These are phyloP conservation scores for Ferrisia virgata DNA, from an alignment of 2,888 invertebrate genomes.

Conservation along the genomic window DNA sequence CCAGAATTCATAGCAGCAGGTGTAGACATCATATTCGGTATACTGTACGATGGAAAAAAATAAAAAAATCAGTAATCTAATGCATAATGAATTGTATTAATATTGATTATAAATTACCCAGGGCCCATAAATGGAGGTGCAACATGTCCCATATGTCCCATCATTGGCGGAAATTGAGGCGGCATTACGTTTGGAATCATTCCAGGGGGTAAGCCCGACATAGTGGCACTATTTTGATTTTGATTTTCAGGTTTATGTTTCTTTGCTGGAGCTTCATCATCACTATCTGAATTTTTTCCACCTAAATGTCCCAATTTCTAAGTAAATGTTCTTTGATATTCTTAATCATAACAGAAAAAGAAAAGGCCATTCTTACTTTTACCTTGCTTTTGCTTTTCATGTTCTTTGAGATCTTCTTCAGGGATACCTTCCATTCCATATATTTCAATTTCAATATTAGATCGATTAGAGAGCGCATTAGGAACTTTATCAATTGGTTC, in stretches of 20 bases:
- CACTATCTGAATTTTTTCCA: constrained; percentile 65
- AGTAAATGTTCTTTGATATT: neutral
- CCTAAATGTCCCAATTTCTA: constrained; percentile 1
- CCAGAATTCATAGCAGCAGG: constrained; percentile 43
- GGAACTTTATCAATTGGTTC: constrained; percentile 99
- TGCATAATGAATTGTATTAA: neutral
- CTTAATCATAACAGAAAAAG: neutral
- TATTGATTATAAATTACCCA: constrained; percentile 54
- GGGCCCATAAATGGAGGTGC: constrained; percentile 74
- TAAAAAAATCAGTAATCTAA: neutral
- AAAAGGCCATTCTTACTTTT: constrained; percentile 38
- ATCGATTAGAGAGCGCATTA: constrained; percentile 93
- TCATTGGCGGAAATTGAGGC: constrained; percentile 62
- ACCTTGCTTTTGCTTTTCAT: constrained; percentile 75
- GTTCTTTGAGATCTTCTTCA: constrained; percentile 87
- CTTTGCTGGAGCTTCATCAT: constrained; percentile 77
- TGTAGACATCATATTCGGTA: constrained; percentile 46
- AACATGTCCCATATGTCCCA: constrained; percentile 67
- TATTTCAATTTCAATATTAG: constrained; percentile 98
- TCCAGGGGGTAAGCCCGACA: constrained; percentile 61
- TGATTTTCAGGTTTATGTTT: constrained; percentile 66
- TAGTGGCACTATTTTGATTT: constrained; percentile 31
- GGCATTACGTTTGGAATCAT: constrained; percentile 59
- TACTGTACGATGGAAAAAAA: neutral
- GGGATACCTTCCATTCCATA: constrained; percentile 99